Evolutionary conservation across 2,797 vertebrate genomes (phyloP), one percentile per base, ranked within the genome.

Genomic region (Falco concolor): DNA sequence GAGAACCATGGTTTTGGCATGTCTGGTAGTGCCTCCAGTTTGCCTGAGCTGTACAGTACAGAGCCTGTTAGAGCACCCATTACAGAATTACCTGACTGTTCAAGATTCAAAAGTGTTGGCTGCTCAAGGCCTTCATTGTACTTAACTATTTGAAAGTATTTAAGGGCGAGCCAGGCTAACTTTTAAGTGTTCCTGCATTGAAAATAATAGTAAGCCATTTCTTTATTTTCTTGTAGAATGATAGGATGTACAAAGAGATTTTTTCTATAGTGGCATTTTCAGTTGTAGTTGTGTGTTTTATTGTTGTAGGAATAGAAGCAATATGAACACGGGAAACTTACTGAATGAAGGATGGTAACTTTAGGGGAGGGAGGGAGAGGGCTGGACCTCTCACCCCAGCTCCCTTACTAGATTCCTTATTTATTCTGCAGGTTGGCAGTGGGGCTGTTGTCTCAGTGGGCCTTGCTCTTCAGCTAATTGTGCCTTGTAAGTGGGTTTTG

Each of bases 401-500:
- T 52, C 32, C 61, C 83, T 70, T 23, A 49, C n/a, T 64, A 15
- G 49, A 45, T 87, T 91, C 54, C 40, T 87, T 25, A 23, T 79
- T 88, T 91, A 77, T 88, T 96, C 89, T 87, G 76, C 59, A 47
- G 2, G 32, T 65, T 89, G 85, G 82, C 47, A 53, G 7, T 52
- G 85, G 40, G 30, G 4, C 5, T 73, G 28, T 59, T 90, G 65
- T 75, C 70, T 93, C 42, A 25, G 44, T 83, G 52, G 79, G 28
- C 68, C 24, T 84, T 68, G 40, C 53, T 94, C 70, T 95, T 88
- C 56, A 84, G 44, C 67, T 95, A 20, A 94, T 95, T 36, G 2
- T 84, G 42, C 74, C 59, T 90, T 94, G 54, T 86, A 84, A 94
- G 77, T 94, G 83, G 74, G 77, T 90, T 96, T 96, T 93, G 64